phyloP scores from a whole-genome alignment of 2,797 vertebrate species.

The Pangasius mekongensis region DNA sequence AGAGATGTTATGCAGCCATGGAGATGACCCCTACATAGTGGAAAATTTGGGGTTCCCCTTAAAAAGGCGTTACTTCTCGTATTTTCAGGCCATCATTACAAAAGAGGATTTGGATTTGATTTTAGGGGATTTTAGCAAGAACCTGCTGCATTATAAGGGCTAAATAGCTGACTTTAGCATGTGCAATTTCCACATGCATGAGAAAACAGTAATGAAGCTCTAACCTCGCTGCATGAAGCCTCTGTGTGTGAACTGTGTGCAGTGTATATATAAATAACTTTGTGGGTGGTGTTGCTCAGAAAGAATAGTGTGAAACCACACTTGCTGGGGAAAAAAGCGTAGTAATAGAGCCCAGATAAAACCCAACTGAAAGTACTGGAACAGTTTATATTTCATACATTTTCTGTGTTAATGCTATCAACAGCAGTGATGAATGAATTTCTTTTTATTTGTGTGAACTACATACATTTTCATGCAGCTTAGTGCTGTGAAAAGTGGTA shows the following conservation, averaged over 20 bases:
- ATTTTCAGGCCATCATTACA: neutral
- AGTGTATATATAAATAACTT: conserved; percentile 35
- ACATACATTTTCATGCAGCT: neutral
- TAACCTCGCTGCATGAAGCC: neutral
- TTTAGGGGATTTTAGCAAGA: neutral
- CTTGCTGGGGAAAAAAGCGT: neutral
- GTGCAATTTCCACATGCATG: neutral
- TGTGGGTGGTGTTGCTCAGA: conserved; percentile 19
- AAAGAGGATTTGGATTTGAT: neutral
- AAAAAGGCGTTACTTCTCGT: neutral
- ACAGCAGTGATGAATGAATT: neutral
- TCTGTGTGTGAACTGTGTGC: neutral
- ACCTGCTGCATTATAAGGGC: no score
- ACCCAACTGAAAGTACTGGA: neutral
- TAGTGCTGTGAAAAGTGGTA: neutral
- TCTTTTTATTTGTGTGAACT: neutral
- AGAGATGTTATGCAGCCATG: neutral
- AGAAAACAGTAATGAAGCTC: neutral
- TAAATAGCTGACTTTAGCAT: neutral
- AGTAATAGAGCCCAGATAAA: neutral
- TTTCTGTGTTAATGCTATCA: neutral
- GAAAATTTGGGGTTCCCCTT: neutral
- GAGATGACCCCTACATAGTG: no score
- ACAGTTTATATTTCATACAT: neutral
- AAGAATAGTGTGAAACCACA: conserved; percentile 34